Evolutionary conservation across 2,797 vertebrate species (phyloP), one percentile per base, ranked within the genome.

Genomic region (Scolopax bukidnonensis): DNA sequence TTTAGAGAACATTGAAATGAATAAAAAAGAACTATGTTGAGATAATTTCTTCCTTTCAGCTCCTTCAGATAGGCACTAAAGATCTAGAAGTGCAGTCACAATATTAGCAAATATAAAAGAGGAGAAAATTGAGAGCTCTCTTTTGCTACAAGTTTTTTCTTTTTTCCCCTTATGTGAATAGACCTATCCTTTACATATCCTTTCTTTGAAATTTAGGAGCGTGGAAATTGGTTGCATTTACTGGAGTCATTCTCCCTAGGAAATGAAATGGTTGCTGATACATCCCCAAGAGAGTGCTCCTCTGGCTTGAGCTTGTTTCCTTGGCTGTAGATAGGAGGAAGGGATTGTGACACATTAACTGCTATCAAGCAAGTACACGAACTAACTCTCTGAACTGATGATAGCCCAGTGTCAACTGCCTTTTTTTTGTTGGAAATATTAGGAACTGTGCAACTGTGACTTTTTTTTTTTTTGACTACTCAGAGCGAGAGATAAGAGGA

Each of bases 1-100:
- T 93, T 79, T 67, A 75, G 64, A 93, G 59, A 76, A 40, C 40
- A 33, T 90, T 68, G 81, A 88, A 95, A 82, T 87, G 9, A 54
- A 75, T 71, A 10, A 33, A 75, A 67, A 76, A 50, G 25, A 80
- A 24, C 36, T 59, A 9, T 38, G 54, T 18, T 27, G 20, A 40
- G 30, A 64, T 53, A 65, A 14, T 78, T 91, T 92, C 53, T 91
- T 90, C n/a, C 30, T 67, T 90, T 90, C 69, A 90, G 48, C 45
- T 78, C 30, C 23, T 83, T 70, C 69, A 89, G 38, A 27, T 7
- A 75, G 77, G 38, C 24, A 43, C 51, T 65, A 16, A 86, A 80
- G 87, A 91, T 23, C 28, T 51, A 25, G 50, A 94, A 88, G 43
- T 69, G 45, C 33, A 81, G 36, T 91, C 74, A 50, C 30, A 67